These are phyloP conservation scores for Parotia lawesii DNA, from an alignment of 2,113 vertebrate genomes.

Conservation along the genomic window DNA sequence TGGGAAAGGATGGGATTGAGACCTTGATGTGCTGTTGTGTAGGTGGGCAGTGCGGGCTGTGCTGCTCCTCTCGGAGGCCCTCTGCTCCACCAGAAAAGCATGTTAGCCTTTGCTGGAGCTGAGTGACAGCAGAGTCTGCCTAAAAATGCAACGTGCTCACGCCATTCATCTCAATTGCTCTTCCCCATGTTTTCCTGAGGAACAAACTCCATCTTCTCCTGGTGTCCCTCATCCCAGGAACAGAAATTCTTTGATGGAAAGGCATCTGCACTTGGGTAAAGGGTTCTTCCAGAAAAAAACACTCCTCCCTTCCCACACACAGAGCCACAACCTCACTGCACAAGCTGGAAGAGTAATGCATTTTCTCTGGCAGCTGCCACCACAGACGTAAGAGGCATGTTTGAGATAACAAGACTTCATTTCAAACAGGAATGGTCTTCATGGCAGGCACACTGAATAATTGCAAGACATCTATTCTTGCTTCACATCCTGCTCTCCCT, in stretches of 20 bases:
- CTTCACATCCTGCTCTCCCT: neutral
- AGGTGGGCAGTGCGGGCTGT: neutral
- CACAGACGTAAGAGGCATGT: neutral
- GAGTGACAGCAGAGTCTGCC: neutral
- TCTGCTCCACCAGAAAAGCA: constrained; percentile 3
- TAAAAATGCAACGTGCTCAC: neutral
- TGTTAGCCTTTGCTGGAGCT: accelerated
- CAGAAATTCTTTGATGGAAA: neutral
- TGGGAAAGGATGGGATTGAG: neutral
- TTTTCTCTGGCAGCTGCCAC: constrained; percentile 34
- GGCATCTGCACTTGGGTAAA: neutral
- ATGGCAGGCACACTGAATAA: constrained; percentile 22
- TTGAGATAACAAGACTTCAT: constrained; percentile 26
- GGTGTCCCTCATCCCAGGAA: neutral
- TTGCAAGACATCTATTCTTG: neutral
- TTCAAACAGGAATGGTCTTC: neutral
- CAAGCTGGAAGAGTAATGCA: constrained; percentile 5
- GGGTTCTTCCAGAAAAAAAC: constrained; percentile 16
- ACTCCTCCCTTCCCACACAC: neutral
- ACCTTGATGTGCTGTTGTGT: neutral
- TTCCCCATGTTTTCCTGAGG: neutral
- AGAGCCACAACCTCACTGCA: neutral
- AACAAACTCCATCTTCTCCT: neutral
- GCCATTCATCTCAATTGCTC: neutral
- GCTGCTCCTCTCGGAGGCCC: neutral